Conservation (phyloP, 1,140 invertebrate species). For the Liolophura sinensis region DNA sequence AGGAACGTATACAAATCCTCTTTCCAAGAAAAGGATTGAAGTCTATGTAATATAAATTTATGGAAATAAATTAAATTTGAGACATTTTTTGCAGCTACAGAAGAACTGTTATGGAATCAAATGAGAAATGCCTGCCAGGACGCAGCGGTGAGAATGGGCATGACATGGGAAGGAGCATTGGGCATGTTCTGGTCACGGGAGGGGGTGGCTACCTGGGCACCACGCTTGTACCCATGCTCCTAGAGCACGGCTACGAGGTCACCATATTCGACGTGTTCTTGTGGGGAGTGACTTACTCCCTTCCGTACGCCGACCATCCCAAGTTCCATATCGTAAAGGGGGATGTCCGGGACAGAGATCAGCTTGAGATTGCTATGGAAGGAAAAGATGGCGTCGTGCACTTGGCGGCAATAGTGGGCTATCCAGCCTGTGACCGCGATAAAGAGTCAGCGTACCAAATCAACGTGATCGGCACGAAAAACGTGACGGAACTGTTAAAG, state of each 20-base stretch:
- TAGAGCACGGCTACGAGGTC: constrained; percentile 41
- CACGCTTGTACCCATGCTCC: constrained; percentile 41
- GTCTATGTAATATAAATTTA: too few species aligned
- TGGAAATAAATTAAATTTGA: too few species aligned
- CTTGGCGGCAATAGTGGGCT: constrained; percentile 48
- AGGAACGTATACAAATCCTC: too few species aligned
- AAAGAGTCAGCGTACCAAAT: constrained; percentile 30
- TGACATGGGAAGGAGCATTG: neutral
- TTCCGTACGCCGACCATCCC: constrained; percentile 31
- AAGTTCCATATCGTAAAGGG: constrained; percentile 35
- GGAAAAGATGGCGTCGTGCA: constrained; percentile 40
- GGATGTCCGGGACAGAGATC: constrained; percentile 31
- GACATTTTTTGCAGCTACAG: neutral
- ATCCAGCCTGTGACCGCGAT: constrained; percentile 49
- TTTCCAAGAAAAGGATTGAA: too few species aligned
- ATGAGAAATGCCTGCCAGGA: neutral
- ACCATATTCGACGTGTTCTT: constrained; percentile 42
- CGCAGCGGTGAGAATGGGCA: neutral
- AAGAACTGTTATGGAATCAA: neutral
- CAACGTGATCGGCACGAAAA: constrained; percentile 40
- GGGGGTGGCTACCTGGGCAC: constrained; percentile 46
- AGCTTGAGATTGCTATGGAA: constrained; percentile 28
- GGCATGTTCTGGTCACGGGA: constrained; percentile 41
- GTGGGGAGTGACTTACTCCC: constrained; percentile 38
- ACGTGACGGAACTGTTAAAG: constrained; percentile 30